These are phyloP conservation scores for Oceanites oceanicus DNA, from an alignment of 2,113 vertebrate species.

Conservation along the genomic window DNA sequence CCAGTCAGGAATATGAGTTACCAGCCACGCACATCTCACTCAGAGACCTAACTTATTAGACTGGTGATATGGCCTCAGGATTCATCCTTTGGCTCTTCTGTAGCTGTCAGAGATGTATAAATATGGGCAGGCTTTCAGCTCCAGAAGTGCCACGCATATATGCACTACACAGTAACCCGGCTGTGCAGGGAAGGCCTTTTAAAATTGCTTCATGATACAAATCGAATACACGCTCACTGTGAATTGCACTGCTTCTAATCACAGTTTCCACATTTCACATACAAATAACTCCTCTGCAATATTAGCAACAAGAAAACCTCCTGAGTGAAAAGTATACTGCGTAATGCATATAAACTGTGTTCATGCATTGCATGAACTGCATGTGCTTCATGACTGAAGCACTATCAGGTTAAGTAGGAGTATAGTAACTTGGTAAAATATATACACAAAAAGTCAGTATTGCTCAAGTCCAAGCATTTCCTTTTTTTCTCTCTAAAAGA, in stretches of 20 bases:
- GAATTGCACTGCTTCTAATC: not conserved
- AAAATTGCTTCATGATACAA: not conserved
- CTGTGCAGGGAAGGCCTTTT: not conserved
- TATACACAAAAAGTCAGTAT: not conserved
- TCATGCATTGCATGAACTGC: too few species aligned
- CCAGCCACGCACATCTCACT: not conserved
- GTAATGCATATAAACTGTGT: not conserved
- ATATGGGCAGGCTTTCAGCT: not conserved
- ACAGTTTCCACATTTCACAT: not conserved
- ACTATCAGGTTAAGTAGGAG: not conserved
- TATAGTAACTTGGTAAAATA: not conserved
- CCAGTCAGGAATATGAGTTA: not conserved
- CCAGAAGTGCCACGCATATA: not conserved
- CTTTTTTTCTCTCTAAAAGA: not conserved
- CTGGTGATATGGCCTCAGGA: rapidly evolving
- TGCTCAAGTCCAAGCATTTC: not conserved
- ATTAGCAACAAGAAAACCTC: not conserved
- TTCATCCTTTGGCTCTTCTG: not conserved
- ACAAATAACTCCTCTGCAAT: not conserved
- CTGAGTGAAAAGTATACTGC: not conserved
- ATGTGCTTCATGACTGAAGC: not conserved
- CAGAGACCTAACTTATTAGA: not conserved
- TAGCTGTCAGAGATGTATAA: not conserved
- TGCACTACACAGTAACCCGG: not conserved
- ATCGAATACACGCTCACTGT: rapidly evolving